Evolutionary conservation across 2,113 vertebrate genomes (phyloP).

Genomic region (Thamnaconus septentrionalis): DNA sequence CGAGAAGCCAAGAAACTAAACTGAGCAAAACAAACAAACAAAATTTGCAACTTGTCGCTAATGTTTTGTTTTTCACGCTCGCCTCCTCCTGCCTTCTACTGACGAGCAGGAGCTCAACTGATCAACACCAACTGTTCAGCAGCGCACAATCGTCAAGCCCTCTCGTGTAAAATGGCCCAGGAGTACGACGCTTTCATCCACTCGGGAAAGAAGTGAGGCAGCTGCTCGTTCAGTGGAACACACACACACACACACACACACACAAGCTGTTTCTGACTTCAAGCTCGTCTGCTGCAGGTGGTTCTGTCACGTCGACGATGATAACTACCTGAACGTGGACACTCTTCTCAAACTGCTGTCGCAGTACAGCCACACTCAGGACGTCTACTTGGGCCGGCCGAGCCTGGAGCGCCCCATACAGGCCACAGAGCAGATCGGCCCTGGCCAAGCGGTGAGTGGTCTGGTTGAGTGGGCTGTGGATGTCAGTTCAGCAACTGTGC

Average conservation of each 20-base stretch:
- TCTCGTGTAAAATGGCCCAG: conserved; percentile 93
- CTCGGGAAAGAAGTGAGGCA: conserved; percentile 86
- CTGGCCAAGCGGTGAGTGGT: conserved; percentile 79
- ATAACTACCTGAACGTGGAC: conserved; percentile 87
- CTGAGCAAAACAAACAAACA: too few relatives aligned
- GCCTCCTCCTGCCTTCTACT: conserved; percentile 1
- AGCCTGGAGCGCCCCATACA: conserved; percentile 90
- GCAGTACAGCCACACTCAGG: conserved; percentile 80
- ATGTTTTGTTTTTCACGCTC: not conserved
- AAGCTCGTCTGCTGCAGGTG: conserved; percentile 70
- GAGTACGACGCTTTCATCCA: conserved; percentile 87
- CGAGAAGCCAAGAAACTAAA: too few relatives aligned
- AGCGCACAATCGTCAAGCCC: conserved; percentile 87
- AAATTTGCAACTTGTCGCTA: too few relatives aligned
- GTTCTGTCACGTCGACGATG: conserved; percentile 94
- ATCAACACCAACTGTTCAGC: conserved; percentile 93
- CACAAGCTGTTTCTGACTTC: not conserved
- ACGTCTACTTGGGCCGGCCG: conserved; percentile 90
- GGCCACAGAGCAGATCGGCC: conserved; percentile 81
- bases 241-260: not conserved
- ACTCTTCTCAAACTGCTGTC: conserved; percentile 84
- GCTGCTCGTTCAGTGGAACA: not conserved
- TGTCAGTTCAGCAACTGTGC: too few relatives aligned
- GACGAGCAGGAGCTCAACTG: conserved; percentile 73
- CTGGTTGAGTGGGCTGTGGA: too few relatives aligned